phyloP scores from a whole-genome alignment of 2,888 invertebrate species.

The Melitaea athalia region DNA sequence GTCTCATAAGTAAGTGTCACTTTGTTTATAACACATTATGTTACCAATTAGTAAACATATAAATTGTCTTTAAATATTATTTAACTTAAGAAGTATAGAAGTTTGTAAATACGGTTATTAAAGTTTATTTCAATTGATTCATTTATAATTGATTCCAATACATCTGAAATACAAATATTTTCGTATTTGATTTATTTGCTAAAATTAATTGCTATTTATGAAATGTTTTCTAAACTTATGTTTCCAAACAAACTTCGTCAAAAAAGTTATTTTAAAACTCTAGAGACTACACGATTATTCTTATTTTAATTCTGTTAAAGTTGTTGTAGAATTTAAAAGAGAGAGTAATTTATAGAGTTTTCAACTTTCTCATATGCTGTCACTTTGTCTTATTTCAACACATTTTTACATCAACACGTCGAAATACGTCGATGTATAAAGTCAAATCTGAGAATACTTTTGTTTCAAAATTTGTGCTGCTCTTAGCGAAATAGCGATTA shows the following conservation, averaged over 20 bases:
- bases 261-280: constrained; percentile 17
- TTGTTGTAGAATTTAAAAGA: constrained; percentile 35
- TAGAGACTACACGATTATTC: constrained; percentile 16
- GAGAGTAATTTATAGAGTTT: constrained; percentile 43
- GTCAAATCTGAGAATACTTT: too few species aligned
- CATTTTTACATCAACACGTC: too few species aligned
- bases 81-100: too few species aligned
- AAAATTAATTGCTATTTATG: not conserved
- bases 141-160: too few species aligned
- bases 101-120: too few species aligned
- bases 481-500: too few species aligned
- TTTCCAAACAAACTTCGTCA: not conserved
- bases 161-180: too few species aligned
- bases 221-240: constrained; percentile 9
- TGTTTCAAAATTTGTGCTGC: too few species aligned
- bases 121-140: too few species aligned
- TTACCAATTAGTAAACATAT: not conserved
- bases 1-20: constrained; percentile 32
- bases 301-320: constrained; percentile 21
- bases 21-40: not conserved
- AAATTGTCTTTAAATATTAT: not conserved
- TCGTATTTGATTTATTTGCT: not conserved
- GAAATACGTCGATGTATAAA: too few species aligned
- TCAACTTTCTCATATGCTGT: constrained; percentile 14
- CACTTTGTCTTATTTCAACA: not conserved